Evolutionary conservation across 1,140 invertebrate species (phyloP).

Genomic region (Anoplophora glabripennis): DNA sequence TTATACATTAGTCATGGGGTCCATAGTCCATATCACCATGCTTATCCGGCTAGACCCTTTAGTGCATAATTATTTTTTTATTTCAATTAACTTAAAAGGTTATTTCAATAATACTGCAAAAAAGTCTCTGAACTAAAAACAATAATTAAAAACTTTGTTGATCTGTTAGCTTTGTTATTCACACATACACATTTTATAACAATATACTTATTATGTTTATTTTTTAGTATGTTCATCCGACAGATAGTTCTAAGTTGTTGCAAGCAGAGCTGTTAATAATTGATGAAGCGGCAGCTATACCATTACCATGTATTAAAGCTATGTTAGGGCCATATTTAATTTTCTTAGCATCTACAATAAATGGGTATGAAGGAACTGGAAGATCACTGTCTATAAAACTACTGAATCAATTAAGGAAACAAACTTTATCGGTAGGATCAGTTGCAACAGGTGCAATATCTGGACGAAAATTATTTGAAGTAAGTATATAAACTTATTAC

Average conservation of each 20-base stretch:
- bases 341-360: slow-evolving; percentile 96
- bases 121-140: no score
- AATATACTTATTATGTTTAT: no score
- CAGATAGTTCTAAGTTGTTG: slow-evolving; percentile 81
- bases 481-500: slow-evolving; percentile 43
- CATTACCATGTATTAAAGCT: slow-evolving; percentile 87
- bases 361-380: slow-evolving; percentile 98
- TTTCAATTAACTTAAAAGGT: no score
- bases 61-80: no score
- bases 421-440: slow-evolving; percentile 52
- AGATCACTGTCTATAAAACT: slow-evolving; percentile 94
- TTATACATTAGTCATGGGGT: no score
- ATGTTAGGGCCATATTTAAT: slow-evolving; percentile 92
- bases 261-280: slow-evolving; percentile 95
- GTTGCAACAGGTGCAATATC: slow-evolving; percentile 51
- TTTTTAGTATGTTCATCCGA: slow-evolving; percentile 88
- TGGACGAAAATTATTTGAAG: slow-evolving; percentile 55
- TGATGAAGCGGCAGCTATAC: slow-evolving; percentile 99
- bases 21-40: no score
- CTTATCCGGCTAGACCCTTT: no score
- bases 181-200: no score
- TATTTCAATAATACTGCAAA: no score
- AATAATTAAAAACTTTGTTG: no score
- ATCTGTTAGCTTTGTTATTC: no score
- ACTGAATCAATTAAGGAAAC: slow-evolving; percentile 80